phyloP scores from a whole-genome alignment of 2,113 vertebrate species.

The Catharus minimus region DNA sequence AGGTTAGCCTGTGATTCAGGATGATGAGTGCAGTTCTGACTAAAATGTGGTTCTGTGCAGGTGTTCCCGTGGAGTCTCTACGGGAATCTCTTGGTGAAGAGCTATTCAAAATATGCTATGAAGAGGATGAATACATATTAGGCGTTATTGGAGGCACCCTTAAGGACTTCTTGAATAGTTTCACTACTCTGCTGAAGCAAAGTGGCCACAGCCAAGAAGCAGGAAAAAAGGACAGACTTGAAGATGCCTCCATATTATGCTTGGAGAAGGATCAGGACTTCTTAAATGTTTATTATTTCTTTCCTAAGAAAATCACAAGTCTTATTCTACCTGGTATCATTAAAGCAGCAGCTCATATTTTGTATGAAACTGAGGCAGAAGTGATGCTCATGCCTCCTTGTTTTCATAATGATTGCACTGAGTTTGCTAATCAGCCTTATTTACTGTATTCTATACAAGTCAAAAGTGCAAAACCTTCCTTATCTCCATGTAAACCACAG shows the following conservation, averaged over 20 bases:
- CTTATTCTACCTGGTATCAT: slow-evolving; percentile 92
- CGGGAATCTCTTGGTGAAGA: slow-evolving; percentile 88
- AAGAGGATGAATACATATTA: slow-evolving; percentile 92
- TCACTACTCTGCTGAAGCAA: slow-evolving; percentile 93
- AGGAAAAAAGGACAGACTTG: slow-evolving; percentile 74
- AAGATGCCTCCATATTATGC: slow-evolving; percentile 91
- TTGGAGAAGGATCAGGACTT: slow-evolving; percentile 91
- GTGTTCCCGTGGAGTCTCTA: slow-evolving; percentile 79
- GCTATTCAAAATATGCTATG: slow-evolving; percentile 92
- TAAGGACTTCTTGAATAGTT: slow-evolving; percentile 97
- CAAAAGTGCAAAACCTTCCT: slow-evolving; percentile 83
- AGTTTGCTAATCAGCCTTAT: slow-evolving; percentile 89
- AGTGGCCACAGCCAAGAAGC: slow-evolving; percentile 77
- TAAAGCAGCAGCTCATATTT: slow-evolving; percentile 86
- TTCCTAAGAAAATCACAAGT: slow-evolving; percentile 85
- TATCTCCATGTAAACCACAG: slow-evolving; percentile 87
- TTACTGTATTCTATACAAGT: slow-evolving; percentile 87
- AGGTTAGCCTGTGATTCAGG: background rate
- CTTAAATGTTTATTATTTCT: slow-evolving; percentile 94
- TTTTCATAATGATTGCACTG: slow-evolving; percentile 80
- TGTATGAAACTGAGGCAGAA: slow-evolving; percentile 89
- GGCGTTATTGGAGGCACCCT: slow-evolving; percentile 93
- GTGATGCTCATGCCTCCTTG: slow-evolving; percentile 81
- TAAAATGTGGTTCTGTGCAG: slow-evolving; percentile 69
- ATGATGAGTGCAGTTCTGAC: background rate